phyloP scores from a whole-genome alignment of 1,140 invertebrate genomes.

The Ips nitidus region DNA sequence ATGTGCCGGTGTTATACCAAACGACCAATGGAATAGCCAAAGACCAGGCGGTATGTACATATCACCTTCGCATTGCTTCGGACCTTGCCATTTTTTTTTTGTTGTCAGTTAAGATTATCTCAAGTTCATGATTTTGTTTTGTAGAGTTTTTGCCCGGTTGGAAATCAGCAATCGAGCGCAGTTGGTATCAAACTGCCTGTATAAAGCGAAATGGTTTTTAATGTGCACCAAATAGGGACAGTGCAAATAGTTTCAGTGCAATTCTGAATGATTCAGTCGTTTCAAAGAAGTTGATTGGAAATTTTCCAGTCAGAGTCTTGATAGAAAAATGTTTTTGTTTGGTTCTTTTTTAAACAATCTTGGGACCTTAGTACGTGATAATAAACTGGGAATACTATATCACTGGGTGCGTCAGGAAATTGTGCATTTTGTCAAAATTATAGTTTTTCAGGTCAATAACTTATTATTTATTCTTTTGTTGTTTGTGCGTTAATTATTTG shows the following conservation, averaged over 20 bases:
- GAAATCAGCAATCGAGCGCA: not conserved
- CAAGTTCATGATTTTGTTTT: constrained; percentile 40
- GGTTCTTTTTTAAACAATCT: not conserved
- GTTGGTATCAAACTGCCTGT: not conserved
- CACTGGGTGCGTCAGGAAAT: too few species aligned
- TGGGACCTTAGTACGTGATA: too few species aligned
- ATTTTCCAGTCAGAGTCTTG: not conserved
- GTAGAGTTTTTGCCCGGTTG: constrained; percentile 16
- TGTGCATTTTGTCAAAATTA: too few species aligned
- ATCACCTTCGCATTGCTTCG: constrained; percentile 40
- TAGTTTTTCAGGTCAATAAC: too few species aligned
- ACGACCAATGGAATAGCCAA: not conserved
- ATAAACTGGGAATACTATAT: too few species aligned
- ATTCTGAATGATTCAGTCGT: too few species aligned
- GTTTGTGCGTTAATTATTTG: too few species aligned
- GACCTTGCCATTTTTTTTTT: constrained; percentile 21
- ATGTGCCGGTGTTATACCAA: constrained; percentile 41
- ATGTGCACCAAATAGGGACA: not conserved
- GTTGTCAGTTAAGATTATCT: constrained; percentile 45
- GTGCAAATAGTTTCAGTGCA: too few species aligned
- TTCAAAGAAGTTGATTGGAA: not conserved
- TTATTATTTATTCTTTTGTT: too few species aligned
- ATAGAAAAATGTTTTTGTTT: not conserved
- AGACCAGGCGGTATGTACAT: not conserved
- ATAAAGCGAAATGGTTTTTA: not conserved